Evolutionary conservation across 1,140 invertebrate genomes (phyloP).

Genomic region (Parasteatoda tepidariorum): DNA sequence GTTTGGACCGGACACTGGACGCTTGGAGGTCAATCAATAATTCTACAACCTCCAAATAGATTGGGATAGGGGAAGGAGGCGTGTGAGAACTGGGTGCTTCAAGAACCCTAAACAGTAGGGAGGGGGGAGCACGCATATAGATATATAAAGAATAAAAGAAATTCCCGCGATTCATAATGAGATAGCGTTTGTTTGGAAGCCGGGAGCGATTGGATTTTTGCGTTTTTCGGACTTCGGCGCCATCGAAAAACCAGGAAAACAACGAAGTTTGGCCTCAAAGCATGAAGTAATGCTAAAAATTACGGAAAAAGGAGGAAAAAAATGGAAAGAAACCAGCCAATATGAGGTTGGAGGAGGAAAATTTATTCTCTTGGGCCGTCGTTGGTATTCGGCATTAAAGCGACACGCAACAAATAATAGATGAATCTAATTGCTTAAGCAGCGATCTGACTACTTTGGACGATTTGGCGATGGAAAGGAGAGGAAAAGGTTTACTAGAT

Average conservation of each 20-base stretch:
- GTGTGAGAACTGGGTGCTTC: conserved; percentile 15
- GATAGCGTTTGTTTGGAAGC: conserved; percentile 52
- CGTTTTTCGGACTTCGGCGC: conserved; percentile 23
- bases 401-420: conserved; percentile 57
- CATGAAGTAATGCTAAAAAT: conserved; percentile 26
- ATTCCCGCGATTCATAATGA: conserved; percentile 51
- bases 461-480: conserved; percentile 30
- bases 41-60: conserved; percentile 56
- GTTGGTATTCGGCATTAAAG: conserved; percentile 57
- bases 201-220: conserved; percentile 54
- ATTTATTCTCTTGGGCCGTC: conserved; percentile 39
- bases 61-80: conserved; percentile 23
- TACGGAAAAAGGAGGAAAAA: not conserved
- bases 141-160: conserved; percentile 22
- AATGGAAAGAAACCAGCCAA: not conserved
- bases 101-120: conserved; percentile 30
- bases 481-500: too few relatives aligned
- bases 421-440: conserved; percentile 57
- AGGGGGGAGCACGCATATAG: conserved; percentile 23
- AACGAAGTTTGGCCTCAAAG: conserved; percentile 49
- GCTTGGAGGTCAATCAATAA: conserved; percentile 59
- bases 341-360: conserved; percentile 5
- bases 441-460: conserved; percentile 52
- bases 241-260: conserved; percentile 24
- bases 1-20: conserved; percentile 55